Evolutionary conservation across 2,888 invertebrate species (phyloP).

Genomic region (Lithophane socia): DNA sequence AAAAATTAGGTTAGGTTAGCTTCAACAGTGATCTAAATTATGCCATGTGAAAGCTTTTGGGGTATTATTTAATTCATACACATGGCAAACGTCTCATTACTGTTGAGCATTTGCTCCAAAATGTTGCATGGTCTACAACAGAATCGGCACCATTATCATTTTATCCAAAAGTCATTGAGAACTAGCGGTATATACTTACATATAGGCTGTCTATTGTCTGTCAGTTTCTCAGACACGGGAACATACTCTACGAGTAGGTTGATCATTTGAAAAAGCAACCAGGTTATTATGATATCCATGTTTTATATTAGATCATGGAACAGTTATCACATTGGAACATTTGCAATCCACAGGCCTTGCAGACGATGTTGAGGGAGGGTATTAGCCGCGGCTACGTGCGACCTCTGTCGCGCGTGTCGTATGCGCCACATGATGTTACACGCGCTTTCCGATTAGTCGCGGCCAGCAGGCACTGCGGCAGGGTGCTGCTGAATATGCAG

Average conservation of each 20-base stretch:
- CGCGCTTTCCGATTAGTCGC: slow-evolving; percentile 52
- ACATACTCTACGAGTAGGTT: not conserved
- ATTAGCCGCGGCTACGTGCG: slow-evolving; percentile 77
- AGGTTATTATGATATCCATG: not conserved
- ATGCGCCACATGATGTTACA: slow-evolving; percentile 42
- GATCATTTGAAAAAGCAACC: not conserved
- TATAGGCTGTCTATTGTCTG: not conserved
- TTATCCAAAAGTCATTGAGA: not conserved
- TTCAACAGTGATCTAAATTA: no score
- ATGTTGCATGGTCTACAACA: no score
- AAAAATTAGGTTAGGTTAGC: no score
- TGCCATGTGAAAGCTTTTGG: no score
- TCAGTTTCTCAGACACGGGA: not conserved
- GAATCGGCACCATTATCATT: not conserved
- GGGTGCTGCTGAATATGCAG: slow-evolving; percentile 43
- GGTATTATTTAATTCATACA: no score
- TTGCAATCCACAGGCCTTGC: slow-evolving; percentile 66
- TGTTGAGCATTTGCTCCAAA: no score
- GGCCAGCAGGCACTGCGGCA: slow-evolving; percentile 49
- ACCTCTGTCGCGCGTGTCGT: slow-evolving; percentile 76
- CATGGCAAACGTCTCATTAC: no score
- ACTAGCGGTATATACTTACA: no score
- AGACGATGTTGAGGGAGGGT: slow-evolving; percentile 74
- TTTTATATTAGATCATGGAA: not conserved
- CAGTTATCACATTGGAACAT: not conserved